Percentiles rank a stretch among this genome's conserved stretches.
These are phyloP conservation scores for Euglossa dilemma DNA, from an alignment of 1,140 invertebrate species.

Conservation along the genomic window DNA sequence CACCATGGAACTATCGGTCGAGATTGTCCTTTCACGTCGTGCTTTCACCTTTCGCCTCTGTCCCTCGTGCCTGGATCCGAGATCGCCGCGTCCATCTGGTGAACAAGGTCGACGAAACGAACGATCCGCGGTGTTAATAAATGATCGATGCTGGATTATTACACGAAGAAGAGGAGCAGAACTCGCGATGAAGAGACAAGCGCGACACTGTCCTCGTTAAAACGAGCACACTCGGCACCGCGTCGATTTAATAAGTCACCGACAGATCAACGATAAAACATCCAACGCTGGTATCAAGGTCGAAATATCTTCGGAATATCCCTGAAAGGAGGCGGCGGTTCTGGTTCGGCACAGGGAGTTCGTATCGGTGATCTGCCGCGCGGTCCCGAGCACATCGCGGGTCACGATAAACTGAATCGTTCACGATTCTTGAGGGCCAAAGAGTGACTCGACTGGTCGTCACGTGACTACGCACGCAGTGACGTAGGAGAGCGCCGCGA, in stretches of 20 bases:
- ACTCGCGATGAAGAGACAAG: not conserved
- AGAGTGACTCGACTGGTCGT: conserved; percentile 61
- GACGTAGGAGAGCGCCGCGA: conserved; percentile 47
- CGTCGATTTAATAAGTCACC: not conserved
- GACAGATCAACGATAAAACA: not conserved
- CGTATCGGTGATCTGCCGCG: not conserved
- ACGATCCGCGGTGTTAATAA: no score
- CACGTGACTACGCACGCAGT: conserved; percentile 66
- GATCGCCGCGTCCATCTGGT: no score
- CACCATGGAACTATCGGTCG: conserved; percentile 11
- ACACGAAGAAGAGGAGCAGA: no score
- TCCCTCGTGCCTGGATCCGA: not conserved
- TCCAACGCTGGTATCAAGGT: not conserved
- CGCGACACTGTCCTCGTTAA: conserved; percentile 21
- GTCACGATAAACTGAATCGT: conserved; percentile 63
- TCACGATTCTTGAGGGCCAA: conserved; percentile 65
- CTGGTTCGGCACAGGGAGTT: not conserved
- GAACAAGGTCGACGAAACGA: no score
- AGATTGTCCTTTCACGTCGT: conserved; percentile 9
- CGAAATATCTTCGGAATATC: conserved; percentile 6
- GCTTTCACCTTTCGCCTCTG: not conserved
- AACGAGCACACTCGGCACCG: not conserved
- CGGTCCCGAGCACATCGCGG: conserved; percentile 17
- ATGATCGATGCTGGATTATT: no score
- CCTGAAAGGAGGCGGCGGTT: not conserved